Evolutionary conservation across 2,888 invertebrate genomes (phyloP), one percentile per base, ranked within the genome.

Genomic region (Lycocerus yunnanus): DNA sequence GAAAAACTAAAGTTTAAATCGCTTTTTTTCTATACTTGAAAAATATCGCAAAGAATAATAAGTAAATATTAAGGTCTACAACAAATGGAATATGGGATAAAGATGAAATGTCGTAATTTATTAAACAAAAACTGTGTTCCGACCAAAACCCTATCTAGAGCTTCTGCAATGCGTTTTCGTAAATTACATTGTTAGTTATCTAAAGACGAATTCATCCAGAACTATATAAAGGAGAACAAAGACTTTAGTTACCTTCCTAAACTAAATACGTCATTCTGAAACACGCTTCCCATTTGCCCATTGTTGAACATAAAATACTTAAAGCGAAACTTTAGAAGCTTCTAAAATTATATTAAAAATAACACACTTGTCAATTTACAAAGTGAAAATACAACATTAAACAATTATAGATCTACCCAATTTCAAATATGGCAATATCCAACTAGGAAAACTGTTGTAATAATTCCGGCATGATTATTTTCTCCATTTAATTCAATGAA

Each of bases 151-250:
- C 61, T 63, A 18, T 16, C 20, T 63, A 2, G 73, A 69, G 69
- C 68, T 69, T 59, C 69, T 73, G 61, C 69, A 70, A 59, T 70
- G 66, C 69, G 69, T 70, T 73, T 73, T 63, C 66, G 69, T 66
- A 69, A 69, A 73, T 69, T 73, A 72, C 69, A 69, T 67, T 66
- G 73, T 73, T 73, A 73, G 73, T 69, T 73, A 73, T 73, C 73
- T 73, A 43, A 43, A 43, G 59, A 65, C 15, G 71, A 74, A 71
- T 74, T 74, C 71, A 68, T 71, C 63, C 58, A 71, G 63, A 74
- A 74, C 74, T 71, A 71, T 61, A 18, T 63, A 63, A 16, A 63
- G 15, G 71, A 58, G 74, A 71, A 74, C 74, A 74, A 74, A 71
- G 71, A 69, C 68, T 58, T 24, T 21, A 73, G 73, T 58, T 73